Evolutionary conservation across 1,140 invertebrate genomes (phyloP), one percentile per base, ranked within the genome.

Genomic region (Euwallacea fornicatus): DNA sequence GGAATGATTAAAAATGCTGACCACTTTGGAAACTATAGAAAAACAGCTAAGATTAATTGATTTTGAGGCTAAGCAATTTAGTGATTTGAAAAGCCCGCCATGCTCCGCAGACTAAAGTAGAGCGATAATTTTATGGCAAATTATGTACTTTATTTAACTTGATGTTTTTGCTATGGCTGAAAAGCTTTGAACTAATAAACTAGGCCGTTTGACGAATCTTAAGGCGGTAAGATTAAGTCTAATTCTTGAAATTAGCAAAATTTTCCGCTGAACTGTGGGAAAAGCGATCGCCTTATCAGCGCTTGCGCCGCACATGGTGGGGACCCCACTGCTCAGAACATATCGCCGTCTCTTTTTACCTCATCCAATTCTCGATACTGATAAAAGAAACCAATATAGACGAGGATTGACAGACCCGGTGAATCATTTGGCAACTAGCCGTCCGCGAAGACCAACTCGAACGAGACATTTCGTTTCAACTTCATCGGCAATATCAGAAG

Each of bases 361-460:
- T 15, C 10, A 8, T 66, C 10, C 33, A 63, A 13, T 64, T 15
- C 6, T 53, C 7, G 9, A 15, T 13, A 15, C 56, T 47, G 66
- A 59, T 58, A 54, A 72, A 13, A 70, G 67, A 69, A 67, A 66
- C 43, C 55, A 15, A 56, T 63, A 56, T 54, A 55, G 50, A 71
- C 76, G 72, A 76, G 73, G 71, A 7, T 11, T 46, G 54, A 15
- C 59, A 16, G 41, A 59, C 7, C 10, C 2, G 65, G 78, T 77
- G 76, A 69, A 72, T 44, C 74, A 56, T 69, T 65, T 76, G 78
- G 62, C 77, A 80, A 81, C 79, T 78, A 81, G 80, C 80, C 79
- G 80, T 78, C 79, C 76, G 76, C 75, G 68, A 73, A 77, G 73
- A 77, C 69, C 73, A 76, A 66, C 71, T 71, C 62, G 66, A 70